Conservation (phyloP, 2,113 vertebrate genomes). For the Procavia capensis region DNA sequence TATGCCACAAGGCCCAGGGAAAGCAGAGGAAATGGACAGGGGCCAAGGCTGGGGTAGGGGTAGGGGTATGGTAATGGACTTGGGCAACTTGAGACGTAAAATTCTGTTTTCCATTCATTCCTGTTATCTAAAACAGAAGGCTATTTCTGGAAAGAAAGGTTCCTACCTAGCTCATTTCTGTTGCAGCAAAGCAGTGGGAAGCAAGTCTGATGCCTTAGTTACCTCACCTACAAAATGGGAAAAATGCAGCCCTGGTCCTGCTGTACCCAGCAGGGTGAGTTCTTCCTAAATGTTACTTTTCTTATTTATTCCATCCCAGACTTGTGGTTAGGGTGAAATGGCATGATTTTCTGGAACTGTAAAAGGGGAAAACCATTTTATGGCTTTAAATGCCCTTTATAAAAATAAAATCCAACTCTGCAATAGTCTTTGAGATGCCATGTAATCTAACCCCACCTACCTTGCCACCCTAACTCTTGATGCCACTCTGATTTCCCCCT, state of each 20-base stretch:
- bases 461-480: not conserved
- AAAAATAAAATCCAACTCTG: not conserved
- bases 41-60: not conserved
- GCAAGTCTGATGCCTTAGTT: not conserved
- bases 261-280: not conserved
- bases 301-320: not conserved
- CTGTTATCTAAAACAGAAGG: not conserved
- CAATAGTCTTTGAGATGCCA: not conserved
- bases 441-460: not conserved
- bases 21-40: accelerated
- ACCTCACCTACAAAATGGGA: not conserved
- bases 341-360: not conserved
- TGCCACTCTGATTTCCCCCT: not conserved
- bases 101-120: not conserved
- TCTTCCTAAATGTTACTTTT: not conserved
- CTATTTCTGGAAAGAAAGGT: not conserved
- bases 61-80: not conserved
- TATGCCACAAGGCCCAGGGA: not conserved
- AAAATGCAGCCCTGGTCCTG: too few species aligned
- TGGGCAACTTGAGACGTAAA: not conserved
- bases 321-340: not conserved
- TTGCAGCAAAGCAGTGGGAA: not conserved
- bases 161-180: not conserved
- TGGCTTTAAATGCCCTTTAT: not conserved
- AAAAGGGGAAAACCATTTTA: not conserved